Evolutionary conservation across 1,140 invertebrate species (phyloP), one percentile per base, ranked within the genome.

Genomic region (Eueides isabella): DNA sequence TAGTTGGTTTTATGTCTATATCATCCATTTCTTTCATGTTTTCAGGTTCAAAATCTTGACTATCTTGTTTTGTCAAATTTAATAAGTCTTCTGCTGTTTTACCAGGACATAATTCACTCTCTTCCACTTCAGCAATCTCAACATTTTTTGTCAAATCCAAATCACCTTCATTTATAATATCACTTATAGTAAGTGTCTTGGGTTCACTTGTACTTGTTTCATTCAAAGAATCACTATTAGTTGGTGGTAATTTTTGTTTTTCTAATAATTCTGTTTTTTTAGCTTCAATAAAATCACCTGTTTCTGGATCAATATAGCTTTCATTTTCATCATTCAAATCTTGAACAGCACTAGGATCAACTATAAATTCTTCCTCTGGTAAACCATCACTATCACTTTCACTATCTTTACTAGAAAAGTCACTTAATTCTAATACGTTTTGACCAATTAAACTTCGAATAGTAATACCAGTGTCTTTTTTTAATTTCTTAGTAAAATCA

Each of bases 11-110:
- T 61, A 61, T 28, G n/a, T 63, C 61, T 30, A 94, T 94, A 76
- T 95, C 94, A 61, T 93, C 94, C 94, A 95, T 95, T 81, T 95
- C 94, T 82, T 94, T 94, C 41, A 95, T 82, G 79, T 95, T 95
- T 68, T 94, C 94, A 48, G 93, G 93, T 80, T 95, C 94, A 85
- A 86, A 92, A 65, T 91, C 90, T 67, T 91, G 85, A 73, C 85
- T 91, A 33, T 68, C 85, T 19, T 91, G 90, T 38, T 92, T 80
- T 55, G 74, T 88, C 14, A 93, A 85, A 38, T 82, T 84, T 69
- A 93, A 83, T 33, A 91, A 79, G 6, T 92, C 92, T 61, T 89
- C 89, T 23, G 85, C 78, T n/a, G 80, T 79, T 78, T 91, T 92
- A 19, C 90, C 91, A 74, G 92, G 77, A 81, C 91, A 93, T 48